Percentiles rank a stretch among this genome's conserved stretches.
These are phyloP conservation scores for Limenitis camilla DNA, from an alignment of 2,888 invertebrate genomes.

Conservation along the genomic window DNA sequence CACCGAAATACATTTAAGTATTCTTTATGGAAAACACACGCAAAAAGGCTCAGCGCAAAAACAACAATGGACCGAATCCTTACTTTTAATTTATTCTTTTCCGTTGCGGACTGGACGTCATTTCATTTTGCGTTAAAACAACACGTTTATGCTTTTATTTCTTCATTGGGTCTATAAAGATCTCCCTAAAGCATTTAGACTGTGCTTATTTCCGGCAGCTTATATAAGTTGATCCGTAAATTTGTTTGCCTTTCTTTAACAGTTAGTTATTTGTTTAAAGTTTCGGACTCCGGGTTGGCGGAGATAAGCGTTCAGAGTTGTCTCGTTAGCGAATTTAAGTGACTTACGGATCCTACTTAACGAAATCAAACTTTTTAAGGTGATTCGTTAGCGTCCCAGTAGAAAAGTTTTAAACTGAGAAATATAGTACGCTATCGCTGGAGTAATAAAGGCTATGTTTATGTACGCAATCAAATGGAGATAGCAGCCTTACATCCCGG, in stretches of 20 bases:
- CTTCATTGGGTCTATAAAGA: constrained; percentile 35
- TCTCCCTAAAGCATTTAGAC: constrained; percentile 37
- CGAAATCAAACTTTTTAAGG: constrained; percentile 37
- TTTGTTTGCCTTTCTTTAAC: constrained; percentile 52
- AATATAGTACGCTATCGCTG: constrained; percentile 52
- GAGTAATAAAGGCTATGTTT: constrained; percentile 59
- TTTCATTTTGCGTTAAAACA: constrained; percentile 54
- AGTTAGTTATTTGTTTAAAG: constrained; percentile 54
- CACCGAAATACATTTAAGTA: constrained; percentile 35
- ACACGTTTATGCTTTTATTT: constrained; percentile 62
- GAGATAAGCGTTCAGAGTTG: constrained; percentile 41
- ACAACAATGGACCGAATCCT: constrained; percentile 52
- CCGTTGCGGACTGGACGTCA: constrained; percentile 50
- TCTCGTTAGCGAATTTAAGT: constrained; percentile 51
- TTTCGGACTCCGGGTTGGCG: constrained; percentile 40
- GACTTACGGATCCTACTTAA: constrained; percentile 43
- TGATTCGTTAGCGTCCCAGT: constrained; percentile 43
- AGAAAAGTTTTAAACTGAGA: constrained; percentile 49
- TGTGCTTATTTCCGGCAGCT: constrained; percentile 36
- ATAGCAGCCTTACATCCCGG: constrained; percentile 62
- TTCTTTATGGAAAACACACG: constrained; percentile 38
- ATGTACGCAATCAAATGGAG: constrained; percentile 60
- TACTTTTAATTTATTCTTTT: constrained; percentile 62
- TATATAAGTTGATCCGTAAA: constrained; percentile 40
- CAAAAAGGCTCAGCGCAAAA: constrained; percentile 42